Evolutionary conservation across 2,797 vertebrate genomes (phyloP), one percentile per base, ranked within the genome.

Genomic region (Schizopygopsis pylzovi): DNA sequence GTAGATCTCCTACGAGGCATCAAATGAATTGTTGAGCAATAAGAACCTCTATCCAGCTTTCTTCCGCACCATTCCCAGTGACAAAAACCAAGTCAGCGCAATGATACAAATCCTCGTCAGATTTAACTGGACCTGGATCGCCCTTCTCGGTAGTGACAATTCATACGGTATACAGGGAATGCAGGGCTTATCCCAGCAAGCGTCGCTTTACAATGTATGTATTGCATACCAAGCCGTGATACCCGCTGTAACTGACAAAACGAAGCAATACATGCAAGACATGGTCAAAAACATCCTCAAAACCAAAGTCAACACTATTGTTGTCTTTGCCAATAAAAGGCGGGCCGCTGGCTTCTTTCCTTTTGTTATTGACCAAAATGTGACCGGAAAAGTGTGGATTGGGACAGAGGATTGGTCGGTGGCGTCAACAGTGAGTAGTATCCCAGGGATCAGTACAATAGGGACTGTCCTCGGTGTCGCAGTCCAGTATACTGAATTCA

Each of bases 91-190:
- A 82, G 91, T 96, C 0, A 84, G 91, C 6, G 96, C 96, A 37
- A 94, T 97, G 89, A 90, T 96, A 79, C 89, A 94, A 77, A 87
- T 97, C 2, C 89, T 97, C 77, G 20, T 87, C 1, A 86, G 5
- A 41, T 97, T 96, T 86, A 88, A 84, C 52, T 97, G 96, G 97
- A 96, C 94, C 71, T 97, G 97, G 97, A 86, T 97, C 0, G 90
- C 94, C 0, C 86, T 97, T n/a, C 88, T 97, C 2, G 92, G 92
- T 22, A 97, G 97, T 18, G 89, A 94, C 39, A 96, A 97, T 0
- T 87, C 91, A 9, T 97, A 97, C 0, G 96, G 97, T 28, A 90
- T 92, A 1, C 84, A 93, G 25, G 95, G 95, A 37, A 90, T 97
- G 92, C 90, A 91, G 71, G 92, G 93, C 49, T 81, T 97, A 52